Evolutionary conservation across 2,797 vertebrate species (phyloP).

Genomic region (Poeciliopsis infans): DNA sequence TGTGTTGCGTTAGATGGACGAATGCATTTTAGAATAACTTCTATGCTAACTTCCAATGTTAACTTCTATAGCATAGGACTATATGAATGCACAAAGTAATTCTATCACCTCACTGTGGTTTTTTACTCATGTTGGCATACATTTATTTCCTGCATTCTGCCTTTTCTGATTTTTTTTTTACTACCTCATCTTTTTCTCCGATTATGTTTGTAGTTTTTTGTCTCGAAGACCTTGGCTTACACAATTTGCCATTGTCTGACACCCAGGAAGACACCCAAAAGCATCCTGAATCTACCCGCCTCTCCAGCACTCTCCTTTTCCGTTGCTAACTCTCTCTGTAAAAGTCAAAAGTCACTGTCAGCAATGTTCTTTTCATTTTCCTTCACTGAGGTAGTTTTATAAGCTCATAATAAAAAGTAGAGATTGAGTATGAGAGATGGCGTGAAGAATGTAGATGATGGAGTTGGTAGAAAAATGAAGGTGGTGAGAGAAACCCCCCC

Average conservation of each 20-base stretch:
- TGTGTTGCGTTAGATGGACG: background rate
- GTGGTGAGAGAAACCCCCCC: background rate
- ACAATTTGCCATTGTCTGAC: background rate
- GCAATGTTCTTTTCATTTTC: slow-evolving; percentile 41
- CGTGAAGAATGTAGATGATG: slow-evolving; percentile 39
- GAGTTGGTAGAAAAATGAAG: background rate
- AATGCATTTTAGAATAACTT: background rate
- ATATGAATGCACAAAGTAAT: background rate
- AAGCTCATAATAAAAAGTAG: slow-evolving; percentile 32
- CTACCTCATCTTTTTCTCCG: slow-evolving; percentile 1
- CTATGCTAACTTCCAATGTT: background rate
- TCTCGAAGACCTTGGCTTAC: slow-evolving; percentile 22
- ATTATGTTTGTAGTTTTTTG: slow-evolving; percentile 15
- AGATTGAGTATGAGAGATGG: slow-evolving; percentile 23
- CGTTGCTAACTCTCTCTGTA: background rate
- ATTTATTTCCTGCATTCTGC: background rate
- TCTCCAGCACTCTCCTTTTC: background rate
- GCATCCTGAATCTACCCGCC: background rate
- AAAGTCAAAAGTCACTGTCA: slow-evolving; percentile 14
- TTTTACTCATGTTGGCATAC: slow-evolving; percentile 19
- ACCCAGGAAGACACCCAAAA: background rate
- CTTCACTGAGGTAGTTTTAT: slow-evolving; percentile 28
- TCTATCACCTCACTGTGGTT: background rate
- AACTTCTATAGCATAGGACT: background rate
- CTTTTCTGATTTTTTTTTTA: background rate